Evolutionary conservation across 2,888 invertebrate species (phyloP).

Genomic region (Nymphalis polychloros): DNA sequence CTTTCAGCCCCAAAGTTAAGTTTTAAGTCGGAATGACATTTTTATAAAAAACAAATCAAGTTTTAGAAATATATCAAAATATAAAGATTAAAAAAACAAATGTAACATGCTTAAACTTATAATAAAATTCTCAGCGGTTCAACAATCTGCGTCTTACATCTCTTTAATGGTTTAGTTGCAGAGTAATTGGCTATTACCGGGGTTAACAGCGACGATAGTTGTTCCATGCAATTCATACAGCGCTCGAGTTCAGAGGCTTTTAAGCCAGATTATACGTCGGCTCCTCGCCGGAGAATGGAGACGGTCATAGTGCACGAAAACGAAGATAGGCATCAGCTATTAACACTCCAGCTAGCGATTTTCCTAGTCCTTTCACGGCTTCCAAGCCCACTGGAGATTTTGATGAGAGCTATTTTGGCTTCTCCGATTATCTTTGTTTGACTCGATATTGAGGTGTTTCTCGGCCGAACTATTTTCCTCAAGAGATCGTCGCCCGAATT

Average conservation of each 20-base stretch:
- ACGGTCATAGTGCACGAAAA: conserved; percentile 49
- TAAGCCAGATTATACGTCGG: conserved; percentile 25
- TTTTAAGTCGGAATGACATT: no score
- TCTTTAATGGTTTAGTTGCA: conserved; percentile 42
- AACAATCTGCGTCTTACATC: conserved; percentile 25
- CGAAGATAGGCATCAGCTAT: conserved; percentile 63
- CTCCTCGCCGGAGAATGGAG: conserved; percentile 15
- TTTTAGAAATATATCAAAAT: no score
- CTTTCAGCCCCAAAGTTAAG: no score
- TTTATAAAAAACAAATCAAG: no score
- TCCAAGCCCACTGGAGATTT: conserved; percentile 26
- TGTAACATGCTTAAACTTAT: not conserved
- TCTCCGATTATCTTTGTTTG: not conserved
- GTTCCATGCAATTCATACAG: conserved; percentile 26
- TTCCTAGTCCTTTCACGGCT: conserved; percentile 32
- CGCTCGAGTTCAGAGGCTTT: conserved; percentile 25
- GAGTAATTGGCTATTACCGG: conserved; percentile 43
- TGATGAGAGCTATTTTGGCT: conserved; percentile 26
- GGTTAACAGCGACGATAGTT: conserved; percentile 33
- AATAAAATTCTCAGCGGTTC: conserved; percentile 20
- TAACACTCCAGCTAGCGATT: conserved; percentile 55
- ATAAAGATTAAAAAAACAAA: no score
- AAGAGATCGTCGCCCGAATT: no score
- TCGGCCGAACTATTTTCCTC: not conserved
- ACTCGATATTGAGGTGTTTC: not conserved